Evolutionary conservation across 2,888 invertebrate genomes (phyloP).

Genomic region (Volucella bombylans): DNA sequence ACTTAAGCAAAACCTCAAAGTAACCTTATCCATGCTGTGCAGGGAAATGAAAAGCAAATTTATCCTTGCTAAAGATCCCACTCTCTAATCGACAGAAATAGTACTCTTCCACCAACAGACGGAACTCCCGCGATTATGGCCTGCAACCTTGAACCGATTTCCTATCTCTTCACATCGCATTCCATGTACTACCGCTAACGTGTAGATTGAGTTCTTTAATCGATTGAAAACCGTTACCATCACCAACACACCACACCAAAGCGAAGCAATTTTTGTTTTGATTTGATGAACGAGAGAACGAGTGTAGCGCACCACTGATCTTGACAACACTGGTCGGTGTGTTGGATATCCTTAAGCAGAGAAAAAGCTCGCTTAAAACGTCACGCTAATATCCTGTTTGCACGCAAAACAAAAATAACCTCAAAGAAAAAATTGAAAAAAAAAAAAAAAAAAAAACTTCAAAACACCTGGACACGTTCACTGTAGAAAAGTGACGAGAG

Average conservation of each 20-base stretch:
- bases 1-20: constrained; percentile 27
- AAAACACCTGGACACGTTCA: constrained; percentile 56
- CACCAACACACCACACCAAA: not conserved
- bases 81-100: constrained; percentile 9
- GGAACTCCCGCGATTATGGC: not conserved
- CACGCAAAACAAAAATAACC: constrained; percentile 66
- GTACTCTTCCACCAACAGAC: not conserved
- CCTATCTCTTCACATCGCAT: constrained; percentile 20
- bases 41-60: constrained; percentile 9
- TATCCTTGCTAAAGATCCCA: constrained; percentile 29
- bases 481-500: constrained; percentile 41
- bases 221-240: constrained; percentile 41
- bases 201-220: constrained; percentile 33
- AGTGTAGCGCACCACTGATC: constrained; percentile 33
- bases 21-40: constrained; percentile 20
- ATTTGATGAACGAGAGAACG: constrained; percentile 26
- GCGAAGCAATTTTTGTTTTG: constrained; percentile 36
- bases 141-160: constrained; percentile 3
- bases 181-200: not conserved
- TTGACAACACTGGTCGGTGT: constrained; percentile 16
- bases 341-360: constrained; percentile 37
- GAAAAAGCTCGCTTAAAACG: constrained; percentile 19
- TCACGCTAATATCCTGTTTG: constrained; percentile 68
- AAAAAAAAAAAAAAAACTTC: not conserved
- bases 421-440: constrained; percentile 17